A percentile compares a stretch with the other conserved stretches of the same genome.
Conservation (phyloP, 2,113 vertebrate species). For the Saguinus imperator region DNA sequence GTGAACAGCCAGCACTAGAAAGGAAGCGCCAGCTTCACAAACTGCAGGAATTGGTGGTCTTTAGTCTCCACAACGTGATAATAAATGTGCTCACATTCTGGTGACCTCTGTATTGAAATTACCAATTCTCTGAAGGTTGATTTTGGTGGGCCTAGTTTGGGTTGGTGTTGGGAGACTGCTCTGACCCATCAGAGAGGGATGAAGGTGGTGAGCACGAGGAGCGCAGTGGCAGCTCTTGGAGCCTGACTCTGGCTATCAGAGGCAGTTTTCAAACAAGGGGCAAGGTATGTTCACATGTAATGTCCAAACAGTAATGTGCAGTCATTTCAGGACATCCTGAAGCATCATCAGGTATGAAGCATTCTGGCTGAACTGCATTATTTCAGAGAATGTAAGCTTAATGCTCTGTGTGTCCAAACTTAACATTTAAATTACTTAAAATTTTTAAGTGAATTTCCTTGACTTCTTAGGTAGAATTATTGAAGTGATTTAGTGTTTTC, state of each 20-base stretch:
- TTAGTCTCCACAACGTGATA: not conserved
- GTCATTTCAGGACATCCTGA: not conserved
- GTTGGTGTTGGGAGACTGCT: not conserved
- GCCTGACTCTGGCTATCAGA: not conserved
- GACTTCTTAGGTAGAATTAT: not conserved
- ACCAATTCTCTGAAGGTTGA: not conserved
- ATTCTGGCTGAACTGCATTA: not conserved
- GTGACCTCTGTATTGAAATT: not conserved
- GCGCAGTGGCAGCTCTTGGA: fast-evolving
- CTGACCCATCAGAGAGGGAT: not conserved
- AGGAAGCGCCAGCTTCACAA: not conserved
- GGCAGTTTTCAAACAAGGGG: not conserved
- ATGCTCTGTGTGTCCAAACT: not conserved
- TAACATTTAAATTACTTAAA: constrained; percentile 2
- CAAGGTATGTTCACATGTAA: not conserved
- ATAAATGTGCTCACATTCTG: not conserved
- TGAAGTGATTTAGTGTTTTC: not conserved
- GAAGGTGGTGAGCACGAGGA: not conserved
- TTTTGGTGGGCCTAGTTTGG: not conserved
- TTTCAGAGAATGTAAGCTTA: not conserved
- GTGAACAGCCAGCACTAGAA: not conserved
- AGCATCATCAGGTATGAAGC: not conserved
- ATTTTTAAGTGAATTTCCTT: not conserved
- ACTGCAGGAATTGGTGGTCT: not conserved
- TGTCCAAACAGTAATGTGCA: fast-evolving